A percentile compares a stretch with the other conserved stretches of the same genome.
These are phyloP conservation scores for Drosophila affinis DNA, from an alignment of 2,888 invertebrate genomes.

Conservation along the genomic window DNA sequence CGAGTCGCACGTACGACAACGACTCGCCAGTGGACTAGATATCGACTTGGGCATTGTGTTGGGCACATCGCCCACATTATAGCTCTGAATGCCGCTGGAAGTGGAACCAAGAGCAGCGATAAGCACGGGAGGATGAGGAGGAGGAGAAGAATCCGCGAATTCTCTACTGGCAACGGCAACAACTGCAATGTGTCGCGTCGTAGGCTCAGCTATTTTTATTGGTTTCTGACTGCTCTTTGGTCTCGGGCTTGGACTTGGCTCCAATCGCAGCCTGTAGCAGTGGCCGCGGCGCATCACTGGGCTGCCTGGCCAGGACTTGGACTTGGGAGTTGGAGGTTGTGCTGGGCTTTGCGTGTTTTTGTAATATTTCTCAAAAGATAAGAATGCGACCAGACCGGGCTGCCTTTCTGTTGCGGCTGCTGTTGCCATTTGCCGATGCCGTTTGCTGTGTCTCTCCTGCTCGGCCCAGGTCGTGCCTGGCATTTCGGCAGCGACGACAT, in stretches of 20 bases:
- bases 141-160: slow-evolving; percentile 2
- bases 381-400: slow-evolving; percentile 82
- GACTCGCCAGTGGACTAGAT: slow-evolving; percentile 15
- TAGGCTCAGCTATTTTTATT: slow-evolving; percentile 51
- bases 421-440: not conserved
- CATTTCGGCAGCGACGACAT: slow-evolving; percentile 47
- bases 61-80: slow-evolving; percentile 19
- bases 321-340: slow-evolving; percentile 1
- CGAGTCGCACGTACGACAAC: slow-evolving; percentile 24
- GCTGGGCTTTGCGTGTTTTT: slow-evolving; percentile 83
- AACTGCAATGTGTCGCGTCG: slow-evolving; percentile 18
- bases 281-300: not conserved
- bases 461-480: slow-evolving; percentile 15
- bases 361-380: slow-evolving; percentile 84
- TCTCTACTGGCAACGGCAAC: not conserved
- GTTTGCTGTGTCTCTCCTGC: slow-evolving; percentile 8
- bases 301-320: slow-evolving; percentile 29
- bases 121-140: slow-evolving; percentile 1
- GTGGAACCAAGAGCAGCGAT: slow-evolving; percentile 19
- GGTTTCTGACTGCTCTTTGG: slow-evolving; percentile 16
- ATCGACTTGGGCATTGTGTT: slow-evolving; percentile 1
- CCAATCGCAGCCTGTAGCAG: slow-evolving; percentile 36
- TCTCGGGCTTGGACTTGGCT: slow-evolving; percentile 19
- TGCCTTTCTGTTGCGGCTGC: slow-evolving; percentile 24
- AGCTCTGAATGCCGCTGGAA: slow-evolving; percentile 18